A percentile compares a stretch with the other conserved stretches of the same genome.
These are phyloP conservation scores for Panurus biarmicus DNA, from an alignment of 2,113 vertebrate genomes.

Conservation along the genomic window DNA sequence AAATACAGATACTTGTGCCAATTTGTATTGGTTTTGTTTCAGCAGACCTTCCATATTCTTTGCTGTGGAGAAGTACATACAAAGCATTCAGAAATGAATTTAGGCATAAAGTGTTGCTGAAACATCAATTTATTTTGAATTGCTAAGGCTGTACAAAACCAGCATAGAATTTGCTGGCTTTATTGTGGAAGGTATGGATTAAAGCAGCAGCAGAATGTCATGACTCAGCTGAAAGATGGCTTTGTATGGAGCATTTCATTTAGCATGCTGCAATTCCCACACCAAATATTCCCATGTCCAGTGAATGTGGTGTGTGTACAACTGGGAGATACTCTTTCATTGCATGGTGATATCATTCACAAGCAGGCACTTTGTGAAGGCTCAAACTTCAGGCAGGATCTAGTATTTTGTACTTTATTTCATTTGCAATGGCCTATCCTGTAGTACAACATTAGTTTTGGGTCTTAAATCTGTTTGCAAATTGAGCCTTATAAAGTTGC, in stretches of 20 bases:
- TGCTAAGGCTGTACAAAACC: not conserved
- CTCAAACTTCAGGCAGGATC: not conserved
- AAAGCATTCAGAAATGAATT: not conserved
- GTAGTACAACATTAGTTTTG: not conserved
- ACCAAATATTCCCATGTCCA: not conserved
- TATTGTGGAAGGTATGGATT: slow-evolving; percentile 9
- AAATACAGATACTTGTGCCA: not conserved
- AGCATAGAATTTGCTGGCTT: not conserved
- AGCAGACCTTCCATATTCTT: not conserved
- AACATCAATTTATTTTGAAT: not conserved
- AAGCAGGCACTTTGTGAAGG: not conserved
- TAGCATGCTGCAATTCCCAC: not conserved
- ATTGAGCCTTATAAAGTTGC: not conserved
- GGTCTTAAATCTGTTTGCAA: not conserved
- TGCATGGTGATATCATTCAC: not conserved
- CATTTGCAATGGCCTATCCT: not conserved
- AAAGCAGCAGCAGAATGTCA: slow-evolving; percentile 7
- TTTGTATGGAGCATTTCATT: not conserved
- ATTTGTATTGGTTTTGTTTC: not conserved
- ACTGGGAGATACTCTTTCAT: not conserved
- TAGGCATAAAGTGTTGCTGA: not conserved
- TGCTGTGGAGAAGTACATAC: not conserved
- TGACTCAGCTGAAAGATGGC: not conserved
- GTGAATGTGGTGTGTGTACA: not conserved
- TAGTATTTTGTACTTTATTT: not conserved